These are phyloP conservation scores for Aphelocoma californica DNA, from an alignment of 2,797 vertebrate species.

Conservation along the genomic window DNA sequence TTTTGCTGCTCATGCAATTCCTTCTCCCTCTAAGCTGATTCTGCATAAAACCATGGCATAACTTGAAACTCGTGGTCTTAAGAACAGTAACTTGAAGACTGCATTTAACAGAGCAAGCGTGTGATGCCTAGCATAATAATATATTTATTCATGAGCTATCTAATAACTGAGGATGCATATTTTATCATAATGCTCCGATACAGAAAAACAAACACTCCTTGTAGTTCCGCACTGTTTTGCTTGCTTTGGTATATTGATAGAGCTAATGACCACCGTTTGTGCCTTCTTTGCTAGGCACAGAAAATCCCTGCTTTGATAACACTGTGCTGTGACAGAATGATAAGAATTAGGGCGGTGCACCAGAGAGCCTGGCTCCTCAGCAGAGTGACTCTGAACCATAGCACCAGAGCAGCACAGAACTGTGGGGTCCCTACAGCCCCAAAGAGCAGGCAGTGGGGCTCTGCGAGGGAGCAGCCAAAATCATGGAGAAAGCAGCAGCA, in stretches of 20 bases:
- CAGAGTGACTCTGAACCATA: background rate
- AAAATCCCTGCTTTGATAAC: constrained; percentile 54
- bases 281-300: constrained; percentile 52
- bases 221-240: background rate
- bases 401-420: background rate
- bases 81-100: constrained; percentile 28
- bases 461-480: background rate
- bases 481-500: background rate
- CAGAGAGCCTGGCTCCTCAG: background rate
- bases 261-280: constrained; percentile 7
- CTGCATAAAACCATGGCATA: background rate
- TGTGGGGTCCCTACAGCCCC: background rate
- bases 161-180: constrained; percentile 65
- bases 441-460: background rate
- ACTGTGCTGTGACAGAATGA: background rate
- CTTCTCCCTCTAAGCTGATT: constrained; percentile 19
- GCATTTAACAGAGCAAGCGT: background rate
- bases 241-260: constrained; percentile 24
- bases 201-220: constrained; percentile 17
- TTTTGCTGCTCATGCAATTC: constrained; percentile 27
- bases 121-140: background rate
- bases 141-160: constrained; percentile 56
- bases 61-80: background rate
- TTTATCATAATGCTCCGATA: constrained; percentile 18
- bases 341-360: background rate